A percentile compares a stretch with the other conserved stretches of the same genome.
Conservation (phyloP, 2,113 vertebrate genomes). For the Cyphomyrus discorhynchus region DNA sequence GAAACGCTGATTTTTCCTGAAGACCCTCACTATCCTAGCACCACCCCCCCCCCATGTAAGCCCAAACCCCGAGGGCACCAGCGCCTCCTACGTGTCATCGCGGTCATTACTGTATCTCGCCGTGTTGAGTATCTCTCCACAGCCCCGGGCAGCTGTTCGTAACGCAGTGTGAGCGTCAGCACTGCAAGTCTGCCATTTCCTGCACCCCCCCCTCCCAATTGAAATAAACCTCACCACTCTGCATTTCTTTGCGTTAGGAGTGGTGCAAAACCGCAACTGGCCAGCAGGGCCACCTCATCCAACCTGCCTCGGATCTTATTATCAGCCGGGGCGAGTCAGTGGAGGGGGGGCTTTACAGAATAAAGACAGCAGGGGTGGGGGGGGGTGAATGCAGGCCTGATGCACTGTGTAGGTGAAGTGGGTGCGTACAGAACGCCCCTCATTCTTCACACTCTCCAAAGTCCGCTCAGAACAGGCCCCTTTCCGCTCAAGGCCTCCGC, state of each 20-base stretch:
- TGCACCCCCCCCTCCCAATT: background rate
- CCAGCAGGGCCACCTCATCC: background rate
- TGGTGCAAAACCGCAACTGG: background rate
- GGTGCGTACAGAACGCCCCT: background rate
- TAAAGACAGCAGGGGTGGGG: background rate
- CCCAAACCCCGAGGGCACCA: background rate
- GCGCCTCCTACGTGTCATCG: background rate
- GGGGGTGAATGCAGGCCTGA: background rate
- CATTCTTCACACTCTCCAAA: background rate
- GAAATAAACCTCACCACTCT: background rate
- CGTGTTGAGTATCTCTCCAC: background rate
- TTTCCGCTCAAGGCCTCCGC: background rate
- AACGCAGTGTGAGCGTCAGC: background rate
- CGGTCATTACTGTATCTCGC: slow-evolving; percentile 3
- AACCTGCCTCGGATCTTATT: background rate
- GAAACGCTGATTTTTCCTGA: background rate
- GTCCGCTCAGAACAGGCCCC: background rate
- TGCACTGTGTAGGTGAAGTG: background rate
- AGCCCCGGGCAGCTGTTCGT: background rate
- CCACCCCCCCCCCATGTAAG: background rate
- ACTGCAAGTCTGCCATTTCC: slow-evolving; percentile 18
- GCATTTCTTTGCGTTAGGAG: background rate
- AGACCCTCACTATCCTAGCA: background rate
- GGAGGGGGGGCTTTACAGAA: background rate
- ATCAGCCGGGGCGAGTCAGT: background rate